Evolutionary conservation across 1,140 invertebrate genomes (phyloP).

Genomic region (Kradibia gibbosae): DNA sequence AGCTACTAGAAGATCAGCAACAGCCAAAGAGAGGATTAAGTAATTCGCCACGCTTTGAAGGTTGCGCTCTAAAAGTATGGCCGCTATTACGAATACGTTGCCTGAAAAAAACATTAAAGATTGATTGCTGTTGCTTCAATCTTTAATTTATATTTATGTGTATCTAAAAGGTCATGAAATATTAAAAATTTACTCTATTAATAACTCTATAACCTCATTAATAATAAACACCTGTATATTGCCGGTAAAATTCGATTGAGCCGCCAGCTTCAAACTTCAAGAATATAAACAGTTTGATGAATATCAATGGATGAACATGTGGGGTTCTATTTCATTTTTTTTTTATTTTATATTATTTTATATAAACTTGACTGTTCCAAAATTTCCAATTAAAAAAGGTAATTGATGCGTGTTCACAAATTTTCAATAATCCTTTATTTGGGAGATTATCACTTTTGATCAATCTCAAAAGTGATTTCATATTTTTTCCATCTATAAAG

Average conservation of each 20-base stretch:
- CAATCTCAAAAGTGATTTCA: too few relatives aligned
- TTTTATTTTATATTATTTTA: too few relatives aligned
- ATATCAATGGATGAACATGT: too few relatives aligned
- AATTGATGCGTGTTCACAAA: too few relatives aligned
- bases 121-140: background rate
- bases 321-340: too few relatives aligned
- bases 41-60: constrained; percentile 91
- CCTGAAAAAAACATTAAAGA: constrained; percentile 74
- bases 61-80: constrained; percentile 90
- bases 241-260: background rate
- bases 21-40: constrained; percentile 88
- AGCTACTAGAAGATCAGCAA: constrained; percentile 89
- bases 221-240: constrained; percentile 6
- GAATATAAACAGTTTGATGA: too few relatives aligned
- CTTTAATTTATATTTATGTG: background rate
- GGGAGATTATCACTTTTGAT: too few relatives aligned
- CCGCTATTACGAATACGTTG: constrained; percentile 96
- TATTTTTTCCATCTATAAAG: background rate
- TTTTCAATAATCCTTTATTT: too few relatives aligned
- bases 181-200: background rate
- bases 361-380: too few relatives aligned
- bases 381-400: too few relatives aligned
- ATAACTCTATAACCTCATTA: background rate
- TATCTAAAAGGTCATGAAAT: background rate
- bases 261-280: too few relatives aligned